These are phyloP conservation scores for Philotrypesis tridentata DNA, from an alignment of 1,140 invertebrate species.

Conservation along the genomic window DNA sequence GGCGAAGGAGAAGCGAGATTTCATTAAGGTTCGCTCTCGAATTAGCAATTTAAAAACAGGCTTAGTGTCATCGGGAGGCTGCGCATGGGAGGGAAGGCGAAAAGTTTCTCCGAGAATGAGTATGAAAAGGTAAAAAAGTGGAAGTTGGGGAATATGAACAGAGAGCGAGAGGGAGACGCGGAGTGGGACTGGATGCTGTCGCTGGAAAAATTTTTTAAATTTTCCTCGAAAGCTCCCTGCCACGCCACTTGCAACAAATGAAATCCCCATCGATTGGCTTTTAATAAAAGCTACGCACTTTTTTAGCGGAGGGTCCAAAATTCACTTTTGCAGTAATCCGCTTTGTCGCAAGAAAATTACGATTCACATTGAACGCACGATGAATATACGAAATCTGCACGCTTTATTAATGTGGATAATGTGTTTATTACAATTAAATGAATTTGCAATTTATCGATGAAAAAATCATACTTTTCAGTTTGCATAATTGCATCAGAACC, in stretches of 20 bases:
- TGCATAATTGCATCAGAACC: no score
- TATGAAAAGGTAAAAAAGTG: conserved; percentile 27
- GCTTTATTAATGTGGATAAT: no score
- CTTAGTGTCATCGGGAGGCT: conserved; percentile 55
- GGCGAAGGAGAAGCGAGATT: conserved; percentile 59
- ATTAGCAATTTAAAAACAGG: conserved; percentile 67
- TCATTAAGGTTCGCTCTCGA: conserved; percentile 61
- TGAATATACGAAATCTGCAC: no score
- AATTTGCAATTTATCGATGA: no score
- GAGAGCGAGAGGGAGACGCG: not conserved
- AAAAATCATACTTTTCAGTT: no score
- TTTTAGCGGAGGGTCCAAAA: no score
- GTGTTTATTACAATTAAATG: no score
- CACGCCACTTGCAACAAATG: conserved; percentile 23
- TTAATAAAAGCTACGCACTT: not conserved
- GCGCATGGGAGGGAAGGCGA: no score
- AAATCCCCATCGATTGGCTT: conserved; percentile 42
- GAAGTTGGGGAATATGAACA: not conserved
- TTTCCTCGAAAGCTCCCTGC: not conserved
- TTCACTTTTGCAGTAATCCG: conserved; percentile 11
- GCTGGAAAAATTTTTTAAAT: not conserved
- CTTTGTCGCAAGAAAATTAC: conserved; percentile 42
- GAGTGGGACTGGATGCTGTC: conserved; percentile 1
- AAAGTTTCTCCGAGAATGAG: conserved; percentile 32
- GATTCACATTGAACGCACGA: not conserved